Base-by-base conservation (phyloP, 92 coral and sea anemone species). In the Blastomussa wellsi region DNA sequence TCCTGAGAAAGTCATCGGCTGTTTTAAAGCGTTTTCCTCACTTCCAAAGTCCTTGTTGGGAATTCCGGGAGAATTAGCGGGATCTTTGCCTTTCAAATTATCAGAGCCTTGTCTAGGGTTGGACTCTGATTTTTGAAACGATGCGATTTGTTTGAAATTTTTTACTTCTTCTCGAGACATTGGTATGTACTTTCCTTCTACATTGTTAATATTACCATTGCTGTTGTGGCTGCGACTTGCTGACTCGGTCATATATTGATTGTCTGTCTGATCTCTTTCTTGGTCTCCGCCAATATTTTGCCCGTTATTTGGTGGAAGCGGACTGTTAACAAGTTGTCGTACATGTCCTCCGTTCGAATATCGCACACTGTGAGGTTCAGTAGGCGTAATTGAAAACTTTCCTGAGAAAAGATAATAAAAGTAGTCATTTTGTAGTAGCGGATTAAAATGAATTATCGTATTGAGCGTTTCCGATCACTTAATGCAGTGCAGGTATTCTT, bases 81-180 rank as follows among this genome's bases (percentile, higher is more conserved):
- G 14, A 20, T 22, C 76, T 35, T 48, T 48, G n/a, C 51, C 78
- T 81, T 52, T 52, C 42, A 9, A 31, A 9, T 49, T 19, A 5
- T 49, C 51, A 19, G 67, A 13, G 47, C 8, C 48, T 33, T 81
- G 77, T 20, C 44, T 20, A n/a, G 53, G 17, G 15, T 38, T 31
- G 26, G 86, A 19, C 42, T n/a, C 28, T 16, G 73, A 72, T 28
- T 83, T 81, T 81, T 81, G 79, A 59, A 83, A 83, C 35, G 80
- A 26, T 7, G 79, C 53, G 1, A 72, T 39, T 10, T 83, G 79
- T 55, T 42, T 53, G 39, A 72, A 72, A 20, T 28, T 20, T 22
- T 76, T 28, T 22, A 76, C 48, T 0, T 51, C 79, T 39, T 83
- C 72, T 60, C 60, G 53, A 57, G 86, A 72, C 79, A 73, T 24